Percentiles rank a stretch among this genome's conserved stretches.
Conservation (phyloP, 1,140 invertebrate genomes). For the Pogonomyrmex californicus region DNA sequence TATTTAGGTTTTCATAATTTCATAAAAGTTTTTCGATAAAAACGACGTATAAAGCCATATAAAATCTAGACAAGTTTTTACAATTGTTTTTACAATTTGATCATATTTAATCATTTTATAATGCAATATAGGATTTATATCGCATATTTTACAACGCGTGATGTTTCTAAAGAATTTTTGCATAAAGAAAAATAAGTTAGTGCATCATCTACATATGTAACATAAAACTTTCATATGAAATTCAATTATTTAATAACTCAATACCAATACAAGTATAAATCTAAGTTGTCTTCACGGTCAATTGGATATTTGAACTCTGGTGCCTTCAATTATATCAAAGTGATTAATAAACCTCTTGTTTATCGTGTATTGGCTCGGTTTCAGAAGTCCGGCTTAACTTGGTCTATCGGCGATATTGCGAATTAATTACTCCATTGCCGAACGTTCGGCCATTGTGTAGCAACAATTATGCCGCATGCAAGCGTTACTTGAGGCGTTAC, state of each 20-base stretch:
- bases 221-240: background rate
- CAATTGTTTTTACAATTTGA: too few relatives aligned
- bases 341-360: slow-evolving; percentile 9
- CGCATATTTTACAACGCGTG: background rate
- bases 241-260: background rate
- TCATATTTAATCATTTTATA: too few relatives aligned
- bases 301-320: background rate
- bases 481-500: background rate
- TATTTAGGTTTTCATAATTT: too few relatives aligned
- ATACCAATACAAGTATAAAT: background rate
- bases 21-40: too few relatives aligned
- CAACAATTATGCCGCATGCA: slow-evolving; percentile 18
- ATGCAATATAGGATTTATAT: background rate
- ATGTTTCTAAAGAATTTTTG: background rate
- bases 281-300: background rate
- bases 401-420: background rate
- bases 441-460: slow-evolving; percentile 21
- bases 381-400: slow-evolving; percentile 29
- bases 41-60: too few relatives aligned
- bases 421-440: slow-evolving; percentile 25
- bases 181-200: background rate
- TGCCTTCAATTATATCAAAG: background rate
- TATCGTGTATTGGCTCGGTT: background rate
- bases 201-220: background rate
- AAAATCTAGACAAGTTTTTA: too few relatives aligned